Evolutionary conservation across 2,888 invertebrate species (phyloP), one percentile per base, ranked within the genome.

Genomic region (Cheilosia scutellata): DNA sequence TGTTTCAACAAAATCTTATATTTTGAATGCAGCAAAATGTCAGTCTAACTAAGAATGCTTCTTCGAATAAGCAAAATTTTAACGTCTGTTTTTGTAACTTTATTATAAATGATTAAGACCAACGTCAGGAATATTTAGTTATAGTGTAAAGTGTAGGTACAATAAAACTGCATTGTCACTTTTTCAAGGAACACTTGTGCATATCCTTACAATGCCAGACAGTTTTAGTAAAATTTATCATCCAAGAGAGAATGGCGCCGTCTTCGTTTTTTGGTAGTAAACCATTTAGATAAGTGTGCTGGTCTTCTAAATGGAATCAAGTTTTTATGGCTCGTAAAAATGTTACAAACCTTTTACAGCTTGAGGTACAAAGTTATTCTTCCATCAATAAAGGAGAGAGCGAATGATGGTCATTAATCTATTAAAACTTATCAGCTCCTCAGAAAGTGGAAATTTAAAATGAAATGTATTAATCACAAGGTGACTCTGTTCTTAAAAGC

Each of bases 401-500:
- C 70, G 16, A 75, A 62, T 51, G 44, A 16, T 65, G 33, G 55
- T 71, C 84, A 86, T 86, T 82, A 76, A 86, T 86, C 84, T 80
- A 71, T 75, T 66, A 60, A n/a, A 66, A 66, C 60, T 80, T 80
- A 86, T 86, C 84, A 86, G 82, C 44, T 80, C 42, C 42, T 60
- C 72, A 37, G 68, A 82, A 76, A 86, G 72, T 82, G 86, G 82
- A 86, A 77, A 86, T 77, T 72, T 68, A 62, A 72, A 82, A 82
- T 77, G 82, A 86, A 82, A 72, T 86, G 86, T 77, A 77, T 86
- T 86, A 82, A 86, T 86, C 86, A 77, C 42, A 68, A 68, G 72
- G 9, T 76, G 76, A 60, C 66, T 76, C 71, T 47, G 53, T 72
- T 76, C 76, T 40, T 82, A 72, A 82, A 82, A 77, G 76, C 82